Conservation (phyloP, 2,888 invertebrate genomes). For the Rugalucina vietnamica region DNA sequence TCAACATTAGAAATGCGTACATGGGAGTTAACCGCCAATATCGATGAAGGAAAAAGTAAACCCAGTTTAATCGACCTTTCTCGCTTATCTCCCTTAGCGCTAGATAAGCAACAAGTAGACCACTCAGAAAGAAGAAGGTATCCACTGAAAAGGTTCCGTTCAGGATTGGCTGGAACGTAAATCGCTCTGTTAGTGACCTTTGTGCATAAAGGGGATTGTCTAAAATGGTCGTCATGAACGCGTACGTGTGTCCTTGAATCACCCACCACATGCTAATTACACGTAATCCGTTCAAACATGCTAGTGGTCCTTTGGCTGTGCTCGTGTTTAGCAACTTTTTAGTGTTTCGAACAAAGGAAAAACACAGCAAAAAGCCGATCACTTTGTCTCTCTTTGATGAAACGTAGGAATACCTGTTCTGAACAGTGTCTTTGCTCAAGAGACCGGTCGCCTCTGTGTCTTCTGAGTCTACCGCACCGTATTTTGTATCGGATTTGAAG, state of each 20-base stretch:
- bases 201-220: conserved; percentile 46
- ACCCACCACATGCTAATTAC: conserved; percentile 77
- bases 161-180: conserved; percentile 71
- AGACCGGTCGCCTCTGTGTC: neutral
- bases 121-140: conserved; percentile 77
- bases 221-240: conserved; percentile 31
- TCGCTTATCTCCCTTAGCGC: conserved; percentile 39
- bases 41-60: conserved; percentile 59
- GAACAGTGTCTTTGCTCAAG: neutral
- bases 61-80: conserved; percentile 48
- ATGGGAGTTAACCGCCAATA: conserved; percentile 68
- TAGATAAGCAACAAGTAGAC: conserved; percentile 53
- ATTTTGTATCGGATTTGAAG: too few species aligned
- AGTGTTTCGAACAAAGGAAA: conserved; percentile 63
- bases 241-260: conserved; percentile 76
- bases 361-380: conserved; percentile 41
- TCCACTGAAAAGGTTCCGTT: conserved; percentile 79
- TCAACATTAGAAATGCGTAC: conserved; percentile 54
- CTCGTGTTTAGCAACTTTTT: conserved; percentile 60
- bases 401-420: neutral
- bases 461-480: neutral
- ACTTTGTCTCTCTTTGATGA: neutral
- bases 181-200: conserved; percentile 27
- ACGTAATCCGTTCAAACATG: conserved; percentile 89
- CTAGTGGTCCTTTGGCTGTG: conserved; percentile 81